Conservation (phyloP, 2,888 invertebrate genomes). For the Papilio demoleus region DNA sequence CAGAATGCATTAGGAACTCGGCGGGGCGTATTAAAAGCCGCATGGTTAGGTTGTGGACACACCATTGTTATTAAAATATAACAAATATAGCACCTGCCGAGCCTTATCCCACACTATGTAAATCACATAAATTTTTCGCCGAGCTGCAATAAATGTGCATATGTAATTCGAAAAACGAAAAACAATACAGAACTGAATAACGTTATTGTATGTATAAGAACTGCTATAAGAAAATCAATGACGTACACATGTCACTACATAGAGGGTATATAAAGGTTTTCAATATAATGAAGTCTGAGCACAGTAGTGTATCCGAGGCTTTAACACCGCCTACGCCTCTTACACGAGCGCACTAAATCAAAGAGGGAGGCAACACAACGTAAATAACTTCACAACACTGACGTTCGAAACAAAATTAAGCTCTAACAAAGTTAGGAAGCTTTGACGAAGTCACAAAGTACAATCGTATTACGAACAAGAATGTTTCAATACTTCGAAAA, state of each 20-base stretch:
- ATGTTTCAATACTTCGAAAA: not conserved
- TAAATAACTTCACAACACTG: slow-evolving; percentile 1
- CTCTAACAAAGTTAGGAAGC: slow-evolving; percentile 10
- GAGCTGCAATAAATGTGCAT: no score
- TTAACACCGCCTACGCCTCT: not conserved
- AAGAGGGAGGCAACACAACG: not conserved
- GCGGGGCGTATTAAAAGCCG: not conserved
- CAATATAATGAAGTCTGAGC: not conserved
- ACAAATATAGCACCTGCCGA: no score
- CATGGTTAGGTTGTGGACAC: not conserved
- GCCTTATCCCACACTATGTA: no score
- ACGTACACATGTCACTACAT: not conserved
- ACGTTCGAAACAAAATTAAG: slow-evolving; percentile 14
- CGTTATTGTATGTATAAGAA: not conserved
- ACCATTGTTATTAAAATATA: not conserved
- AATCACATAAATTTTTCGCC: no score
- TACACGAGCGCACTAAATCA: slow-evolving; percentile 15
- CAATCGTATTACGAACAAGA: not conserved
- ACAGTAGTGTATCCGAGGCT: slow-evolving; percentile 6
- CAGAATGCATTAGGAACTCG: slow-evolving; percentile 33
- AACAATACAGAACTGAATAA: no score
- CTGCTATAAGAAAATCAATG: not conserved
- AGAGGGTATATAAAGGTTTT: not conserved
- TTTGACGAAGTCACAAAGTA: slow-evolving; percentile 2
- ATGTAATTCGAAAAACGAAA: no score